Conservation (phyloP, 2,888 invertebrate species). For the Microctonus hyperodae region DNA sequence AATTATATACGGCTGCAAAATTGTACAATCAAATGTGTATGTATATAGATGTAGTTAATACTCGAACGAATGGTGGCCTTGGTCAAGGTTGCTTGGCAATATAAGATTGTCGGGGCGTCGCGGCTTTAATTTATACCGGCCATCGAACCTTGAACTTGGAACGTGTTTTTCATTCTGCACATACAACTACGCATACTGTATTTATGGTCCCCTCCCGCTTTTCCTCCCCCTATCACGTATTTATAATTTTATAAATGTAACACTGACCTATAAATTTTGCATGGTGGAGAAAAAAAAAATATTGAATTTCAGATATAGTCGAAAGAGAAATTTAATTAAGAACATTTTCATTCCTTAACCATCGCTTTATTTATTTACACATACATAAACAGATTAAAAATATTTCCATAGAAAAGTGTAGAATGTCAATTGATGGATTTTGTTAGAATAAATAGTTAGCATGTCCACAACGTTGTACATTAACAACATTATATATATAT, state of each 20-base stretch:
- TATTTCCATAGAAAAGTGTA: too few relatives aligned
- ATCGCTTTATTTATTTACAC: too few relatives aligned
- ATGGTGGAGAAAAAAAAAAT: neutral
- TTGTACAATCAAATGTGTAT: constrained; percentile 12
- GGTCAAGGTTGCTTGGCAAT: constrained; percentile 52
- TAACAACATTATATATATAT: too few relatives aligned
- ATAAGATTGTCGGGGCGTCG: constrained; percentile 38
- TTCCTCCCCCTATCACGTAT: neutral
- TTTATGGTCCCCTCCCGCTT: neutral
- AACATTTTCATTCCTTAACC: too few relatives aligned
- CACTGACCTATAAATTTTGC: neutral
- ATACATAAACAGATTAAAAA: too few relatives aligned
- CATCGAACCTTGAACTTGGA: constrained; percentile 47
- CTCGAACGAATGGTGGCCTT: constrained; percentile 51
- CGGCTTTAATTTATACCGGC: constrained; percentile 53
- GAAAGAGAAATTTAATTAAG: too few relatives aligned
- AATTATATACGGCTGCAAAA: neutral
- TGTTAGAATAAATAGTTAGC: too few relatives aligned
- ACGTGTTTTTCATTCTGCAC: constrained; percentile 20
- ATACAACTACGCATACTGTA: constrained; percentile 3
- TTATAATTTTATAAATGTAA: neutral
- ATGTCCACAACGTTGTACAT: too few relatives aligned
- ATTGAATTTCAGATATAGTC: neutral
- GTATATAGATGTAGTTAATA: constrained; percentile 42
- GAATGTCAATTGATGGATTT: too few relatives aligned